Evolutionary conservation across 2,888 invertebrate species (phyloP), one percentile per base, ranked within the genome.

Genomic region (Hyposoter dolosus): DNA sequence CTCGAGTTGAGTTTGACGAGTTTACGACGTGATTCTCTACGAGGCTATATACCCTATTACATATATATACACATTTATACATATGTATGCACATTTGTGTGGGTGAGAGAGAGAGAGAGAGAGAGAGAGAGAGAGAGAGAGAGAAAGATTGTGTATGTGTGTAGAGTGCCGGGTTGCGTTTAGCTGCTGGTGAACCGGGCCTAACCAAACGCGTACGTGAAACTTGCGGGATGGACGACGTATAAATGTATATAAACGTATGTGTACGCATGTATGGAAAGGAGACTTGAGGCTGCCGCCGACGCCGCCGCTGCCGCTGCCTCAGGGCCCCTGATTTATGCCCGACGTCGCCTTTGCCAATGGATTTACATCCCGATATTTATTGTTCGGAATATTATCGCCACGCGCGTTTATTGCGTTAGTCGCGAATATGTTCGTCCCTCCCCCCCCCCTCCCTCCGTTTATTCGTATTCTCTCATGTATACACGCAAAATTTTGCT

Each of bases 321-420:
- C 87, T 85, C 82, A 74, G 83, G 84, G 88, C 84, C 88, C 90
- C 90, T 94, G 94, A 94, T 94, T 94, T 94, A 94, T 93, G 93
- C 90, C 87, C 91, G 91, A 93, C 93, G 92, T 93, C 93, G 93
- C 92, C 92, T 93, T 92, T 92, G 93, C 94, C 93, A 94, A 93
- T 93, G 93, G 93, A 93, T 93, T 93, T 93, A 93, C 93, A 93
- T 93, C 92, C 90, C 91, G 92, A 93, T 93, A 93, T 93, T 93
- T 93, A 93, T 93, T 93, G 93, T 93, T 93, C 92, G 92, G 87
- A 93, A 93, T 93, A 93, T 93, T 93, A 93, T 93, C 92, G 93
- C 91, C 87, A 85, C 83, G 90, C 86, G 90, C 90, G 91, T 93
- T 93, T 93, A 93, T 93, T 93, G 92, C 93, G 92, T 92, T 93